Evolutionary conservation across 2,888 invertebrate species (phyloP).

Genomic region (Acleris laterana): DNA sequence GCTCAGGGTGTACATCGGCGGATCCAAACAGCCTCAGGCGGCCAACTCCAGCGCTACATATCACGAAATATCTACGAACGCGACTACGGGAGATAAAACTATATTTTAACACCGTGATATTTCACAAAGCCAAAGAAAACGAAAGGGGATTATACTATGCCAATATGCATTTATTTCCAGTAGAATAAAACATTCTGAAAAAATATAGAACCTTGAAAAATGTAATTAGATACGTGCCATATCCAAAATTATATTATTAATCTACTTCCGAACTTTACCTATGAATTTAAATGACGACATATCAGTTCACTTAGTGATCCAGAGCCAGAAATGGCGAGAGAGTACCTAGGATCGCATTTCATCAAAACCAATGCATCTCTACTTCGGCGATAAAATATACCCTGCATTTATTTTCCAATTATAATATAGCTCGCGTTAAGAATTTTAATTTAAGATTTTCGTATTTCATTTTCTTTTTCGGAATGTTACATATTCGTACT

Average conservation of each 20-base stretch:
- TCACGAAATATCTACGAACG: conserved; percentile 66
- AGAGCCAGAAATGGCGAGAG: not conserved
- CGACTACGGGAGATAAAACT: conserved; percentile 55
- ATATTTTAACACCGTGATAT: conserved; percentile 78
- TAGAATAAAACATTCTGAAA: conserved; percentile 56
- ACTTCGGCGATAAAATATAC: conserved; percentile 42
- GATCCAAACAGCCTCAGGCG: conserved; percentile 49
- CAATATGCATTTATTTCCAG: conserved; percentile 69
- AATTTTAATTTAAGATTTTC: conserved; percentile 59
- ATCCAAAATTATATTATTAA: conserved; percentile 49
- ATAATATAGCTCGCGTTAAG: conserved; percentile 62
- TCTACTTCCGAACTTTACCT: conserved; percentile 23
- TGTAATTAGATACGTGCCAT: conserved; percentile 57
- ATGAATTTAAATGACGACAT: conserved; percentile 48
- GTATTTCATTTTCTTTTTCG: conserved; percentile 67
- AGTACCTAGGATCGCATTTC: conserved; percentile 2
- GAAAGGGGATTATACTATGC: conserved; percentile 62
- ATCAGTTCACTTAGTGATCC: conserved; percentile 62
- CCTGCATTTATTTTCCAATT: conserved; percentile 76
- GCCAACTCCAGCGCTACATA: conserved; percentile 65
- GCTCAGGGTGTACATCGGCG: conserved; percentile 66
- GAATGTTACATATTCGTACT: conserved; percentile 73
- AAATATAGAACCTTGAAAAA: conserved; percentile 36
- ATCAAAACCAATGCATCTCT: conserved; percentile 41
- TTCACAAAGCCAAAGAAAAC: conserved; percentile 81